Conservation (phyloP, 2,888 invertebrate genomes). For the Aelia acuminata region DNA sequence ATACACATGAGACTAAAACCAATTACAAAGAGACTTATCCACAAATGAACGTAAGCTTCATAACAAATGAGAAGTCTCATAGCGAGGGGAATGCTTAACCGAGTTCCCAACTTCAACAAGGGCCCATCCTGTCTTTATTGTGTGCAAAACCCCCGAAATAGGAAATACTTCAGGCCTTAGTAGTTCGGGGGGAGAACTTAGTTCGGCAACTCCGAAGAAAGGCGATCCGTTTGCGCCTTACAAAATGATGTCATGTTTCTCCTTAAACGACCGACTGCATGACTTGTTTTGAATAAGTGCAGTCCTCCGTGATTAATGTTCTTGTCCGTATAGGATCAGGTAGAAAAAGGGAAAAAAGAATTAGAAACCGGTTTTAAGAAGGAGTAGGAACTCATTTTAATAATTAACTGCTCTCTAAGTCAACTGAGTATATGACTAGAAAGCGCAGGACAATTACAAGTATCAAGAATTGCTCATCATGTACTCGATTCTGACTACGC, state of each 20-base stretch:
- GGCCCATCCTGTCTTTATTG: slow-evolving; percentile 27
- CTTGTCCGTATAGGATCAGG: not conserved
- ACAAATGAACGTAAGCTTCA: not conserved
- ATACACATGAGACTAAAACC: not conserved
- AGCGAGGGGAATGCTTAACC: not conserved
- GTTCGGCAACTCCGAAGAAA: not conserved
- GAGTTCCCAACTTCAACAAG: slow-evolving; percentile 38
- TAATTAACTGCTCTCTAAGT: not conserved
- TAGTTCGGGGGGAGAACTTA: not conserved
- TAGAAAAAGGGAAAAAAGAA: not conserved
- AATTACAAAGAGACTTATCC: not conserved
- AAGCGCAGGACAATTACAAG: too few relatives aligned
- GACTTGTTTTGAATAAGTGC: not conserved
- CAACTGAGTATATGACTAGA: not conserved
- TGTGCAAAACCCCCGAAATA: slow-evolving; percentile 36
- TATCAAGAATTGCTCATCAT: too few relatives aligned
- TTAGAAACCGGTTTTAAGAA: not conserved
- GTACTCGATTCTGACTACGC: too few relatives aligned
- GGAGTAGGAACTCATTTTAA: not conserved
- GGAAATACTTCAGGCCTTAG: slow-evolving; percentile 28
- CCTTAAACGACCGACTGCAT: not conserved
- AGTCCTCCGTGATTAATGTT: not conserved
- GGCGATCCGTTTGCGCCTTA: not conserved
- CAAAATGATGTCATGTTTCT: slow-evolving; percentile 19
- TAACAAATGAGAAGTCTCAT: slow-evolving; percentile 15